Conservation (phyloP, 2,113 vertebrate species). For the Nannospalax galili region DNA sequence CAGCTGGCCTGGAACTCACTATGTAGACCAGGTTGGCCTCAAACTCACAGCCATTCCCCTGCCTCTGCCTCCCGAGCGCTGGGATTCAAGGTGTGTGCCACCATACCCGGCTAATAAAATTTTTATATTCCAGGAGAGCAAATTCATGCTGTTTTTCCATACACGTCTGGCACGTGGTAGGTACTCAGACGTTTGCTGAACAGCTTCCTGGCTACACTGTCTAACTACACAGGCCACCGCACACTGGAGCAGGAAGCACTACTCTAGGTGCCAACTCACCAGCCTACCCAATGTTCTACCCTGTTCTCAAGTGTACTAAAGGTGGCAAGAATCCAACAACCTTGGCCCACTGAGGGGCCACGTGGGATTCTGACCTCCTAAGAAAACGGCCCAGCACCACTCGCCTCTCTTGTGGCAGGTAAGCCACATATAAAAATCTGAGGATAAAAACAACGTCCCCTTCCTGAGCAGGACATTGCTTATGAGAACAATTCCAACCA, state of each 20-base stretch:
- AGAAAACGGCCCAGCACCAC: background rate
- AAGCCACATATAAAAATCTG: background rate
- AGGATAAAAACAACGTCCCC: background rate
- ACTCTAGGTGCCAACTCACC: background rate
- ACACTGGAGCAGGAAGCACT: background rate
- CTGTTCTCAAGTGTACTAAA: background rate
- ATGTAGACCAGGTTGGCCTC: too few species aligned
- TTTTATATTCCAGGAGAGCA: conserved; percentile 23
- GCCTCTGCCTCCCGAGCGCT: too few species aligned
- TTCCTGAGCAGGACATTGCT: background rate
- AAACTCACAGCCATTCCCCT: too few species aligned
- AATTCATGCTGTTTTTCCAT: conserved; percentile 34
- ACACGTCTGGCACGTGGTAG: background rate
- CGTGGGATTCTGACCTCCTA: background rate
- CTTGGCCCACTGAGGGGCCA: background rate
- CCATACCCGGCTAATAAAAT: too few species aligned
- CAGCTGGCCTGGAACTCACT: too few species aligned
- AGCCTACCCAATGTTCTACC: background rate
- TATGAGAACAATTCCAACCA: background rate
- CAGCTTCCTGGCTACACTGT: background rate
- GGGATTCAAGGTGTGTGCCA: too few species aligned
- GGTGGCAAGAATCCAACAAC: background rate
- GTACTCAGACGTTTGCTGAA: background rate
- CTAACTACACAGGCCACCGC: background rate
- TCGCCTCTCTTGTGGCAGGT: background rate